Percentiles rank a stretch among this genome's conserved stretches.
These are phyloP conservation scores for Seriola aureovittata DNA, from an alignment of 2,113 vertebrate species.

Conservation along the genomic window DNA sequence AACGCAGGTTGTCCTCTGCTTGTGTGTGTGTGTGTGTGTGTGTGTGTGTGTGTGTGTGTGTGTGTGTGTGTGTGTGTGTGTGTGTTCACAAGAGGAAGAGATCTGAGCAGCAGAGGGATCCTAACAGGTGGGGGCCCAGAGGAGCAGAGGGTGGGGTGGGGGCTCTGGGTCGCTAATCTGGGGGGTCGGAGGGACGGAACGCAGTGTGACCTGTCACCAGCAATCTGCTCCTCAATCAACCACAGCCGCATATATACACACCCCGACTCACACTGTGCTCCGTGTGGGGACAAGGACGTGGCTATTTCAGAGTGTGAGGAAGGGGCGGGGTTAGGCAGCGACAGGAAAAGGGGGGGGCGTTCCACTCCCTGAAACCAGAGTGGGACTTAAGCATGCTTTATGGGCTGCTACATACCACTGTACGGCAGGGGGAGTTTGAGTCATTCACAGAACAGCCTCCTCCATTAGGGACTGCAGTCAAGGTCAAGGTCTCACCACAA, in stretches of 20 bases:
- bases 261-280: conserved; percentile 52
- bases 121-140: conserved; percentile 90
- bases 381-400: conserved; percentile 83
- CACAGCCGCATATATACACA: conserved; percentile 70
- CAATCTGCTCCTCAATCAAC: conserved; percentile 84
- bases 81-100: conserved; percentile 23
- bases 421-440: conserved; percentile 67
- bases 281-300: conserved; percentile 81
- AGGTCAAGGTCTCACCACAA: conserved; percentile 79
- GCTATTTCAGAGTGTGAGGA: conserved; percentile 86
- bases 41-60: conserved; percentile 39
- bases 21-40: conserved; percentile 46
- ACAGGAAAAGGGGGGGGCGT: conserved; percentile 40
- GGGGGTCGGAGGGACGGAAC: conserved; percentile 81
- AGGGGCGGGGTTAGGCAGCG: conserved; percentile 54
- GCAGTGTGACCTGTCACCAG: conserved; percentile 88
- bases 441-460: conserved; percentile 82
- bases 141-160: conserved; percentile 80
- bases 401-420: conserved; percentile 84
- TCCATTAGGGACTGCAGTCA: conserved; percentile 80
- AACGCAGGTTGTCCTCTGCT: conserved; percentile 59
- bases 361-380: conserved; percentile 86
- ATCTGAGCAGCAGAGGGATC: conserved; percentile 88
- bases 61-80: conserved; percentile 41
- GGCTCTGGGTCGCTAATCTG: conserved; percentile 87